phyloP scores from a whole-genome alignment of 2,888 invertebrate species.

The Heliconius aoede region DNA sequence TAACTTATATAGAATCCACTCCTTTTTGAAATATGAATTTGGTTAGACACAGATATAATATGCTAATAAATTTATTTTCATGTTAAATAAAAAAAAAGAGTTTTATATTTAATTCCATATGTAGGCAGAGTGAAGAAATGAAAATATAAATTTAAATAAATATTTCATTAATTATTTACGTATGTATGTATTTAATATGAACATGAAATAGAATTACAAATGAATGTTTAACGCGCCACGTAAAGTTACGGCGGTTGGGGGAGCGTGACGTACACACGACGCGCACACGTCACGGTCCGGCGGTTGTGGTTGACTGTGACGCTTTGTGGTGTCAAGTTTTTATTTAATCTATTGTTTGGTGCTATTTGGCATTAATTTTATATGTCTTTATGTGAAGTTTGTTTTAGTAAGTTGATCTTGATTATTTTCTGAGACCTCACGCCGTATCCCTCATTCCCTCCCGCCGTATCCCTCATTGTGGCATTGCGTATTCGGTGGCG shows the following conservation, averaged over 20 bases:
- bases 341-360: background rate
- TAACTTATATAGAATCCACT: too few species aligned
- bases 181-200: background rate
- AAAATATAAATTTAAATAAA: too few species aligned
- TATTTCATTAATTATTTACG: background rate
- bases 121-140: too few species aligned
- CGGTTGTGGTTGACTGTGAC: conserved; percentile 23
- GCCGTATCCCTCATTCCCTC: too few species aligned
- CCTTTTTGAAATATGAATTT: too few species aligned
- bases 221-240: conserved; percentile 14
- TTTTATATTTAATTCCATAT: too few species aligned
- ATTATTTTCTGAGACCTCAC: background rate
- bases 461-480: too few species aligned
- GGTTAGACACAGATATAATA: too few species aligned
- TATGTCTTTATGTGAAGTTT: background rate
- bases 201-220: conserved; percentile 13
- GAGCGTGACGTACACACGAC: conserved; percentile 8
- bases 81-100: too few species aligned
- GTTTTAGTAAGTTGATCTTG: background rate
- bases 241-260: conserved; percentile 15
- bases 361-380: background rate
- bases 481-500: too few species aligned
- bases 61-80: too few species aligned
- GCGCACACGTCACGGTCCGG: conserved; percentile 17
- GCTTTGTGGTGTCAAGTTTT: conserved; percentile 22